A percentile compares a stretch with the other conserved stretches of the same genome.
Evolutionary conservation across 2,888 invertebrate genomes (phyloP).

Genomic region (Autographa pulchrina): DNA sequence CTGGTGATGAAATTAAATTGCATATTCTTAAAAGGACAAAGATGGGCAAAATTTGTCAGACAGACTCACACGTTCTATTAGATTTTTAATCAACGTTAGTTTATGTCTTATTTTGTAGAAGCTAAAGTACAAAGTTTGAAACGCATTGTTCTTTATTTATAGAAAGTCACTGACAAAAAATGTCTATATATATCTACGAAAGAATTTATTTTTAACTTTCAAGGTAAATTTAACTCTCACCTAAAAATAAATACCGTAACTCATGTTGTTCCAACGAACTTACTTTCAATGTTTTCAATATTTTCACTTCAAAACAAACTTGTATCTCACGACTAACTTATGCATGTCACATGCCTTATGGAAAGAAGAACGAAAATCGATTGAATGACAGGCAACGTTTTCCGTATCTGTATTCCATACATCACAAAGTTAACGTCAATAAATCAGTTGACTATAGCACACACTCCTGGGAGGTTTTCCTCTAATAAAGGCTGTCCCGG

Average conservation of each 20-base stretch:
- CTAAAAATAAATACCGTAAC: background rate
- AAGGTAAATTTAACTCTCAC: background rate
- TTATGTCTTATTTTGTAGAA: too few relatives aligned
- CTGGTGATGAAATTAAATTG: too few relatives aligned
- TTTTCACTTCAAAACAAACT: slow-evolving; percentile 21
- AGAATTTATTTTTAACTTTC: background rate
- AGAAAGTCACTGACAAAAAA: too few relatives aligned
- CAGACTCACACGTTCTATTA: too few relatives aligned
- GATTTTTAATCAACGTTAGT: too few relatives aligned
- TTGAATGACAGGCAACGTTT: slow-evolving; percentile 32
- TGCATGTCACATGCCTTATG: slow-evolving; percentile 11
- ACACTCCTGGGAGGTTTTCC: slow-evolving; percentile 69
- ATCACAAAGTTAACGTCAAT: slow-evolving; percentile 64
- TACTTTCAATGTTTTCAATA: slow-evolving; percentile 22
- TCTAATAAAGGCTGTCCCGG: slow-evolving; percentile 76
- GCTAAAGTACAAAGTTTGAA: too few relatives aligned
- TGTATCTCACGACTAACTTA: slow-evolving; percentile 18
- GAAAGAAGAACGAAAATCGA: slow-evolving; percentile 33
- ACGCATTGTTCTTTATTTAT: too few relatives aligned
- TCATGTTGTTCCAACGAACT: background rate
- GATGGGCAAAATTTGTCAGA: too few relatives aligned
- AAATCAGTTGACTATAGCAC: slow-evolving; percentile 73
- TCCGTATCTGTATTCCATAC: slow-evolving; percentile 54
- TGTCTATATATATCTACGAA: background rate
- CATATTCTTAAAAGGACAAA: too few relatives aligned